Evolutionary conservation across 2,797 vertebrate genomes (phyloP), one percentile per base, ranked within the genome.

Genomic region (Naso thynnoides): DNA sequence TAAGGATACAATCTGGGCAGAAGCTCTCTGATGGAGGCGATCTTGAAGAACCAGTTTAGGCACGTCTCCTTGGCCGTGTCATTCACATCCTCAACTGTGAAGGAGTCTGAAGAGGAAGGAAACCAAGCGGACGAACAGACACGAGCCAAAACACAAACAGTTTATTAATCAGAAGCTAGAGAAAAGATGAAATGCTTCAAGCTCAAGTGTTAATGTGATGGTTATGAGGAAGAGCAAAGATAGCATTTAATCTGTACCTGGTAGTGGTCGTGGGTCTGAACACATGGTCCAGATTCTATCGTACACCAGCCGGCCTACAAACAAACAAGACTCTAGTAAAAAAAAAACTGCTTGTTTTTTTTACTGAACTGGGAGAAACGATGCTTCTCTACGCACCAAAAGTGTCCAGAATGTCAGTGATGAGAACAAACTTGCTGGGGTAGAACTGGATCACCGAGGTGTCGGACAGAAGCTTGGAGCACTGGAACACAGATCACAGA

Each of bases 41-140:
- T 97, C 93, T 99, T 99, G 91, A 98, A 99, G 94, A 99, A 99
- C 98, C 98, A 99, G 94, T 99, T 99, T 48, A 99, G 94, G 69
- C 98, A 99, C 1, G 98, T 99, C 92, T 99, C 98, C 86, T 98
- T 99, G 23, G 98, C 98, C 0, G 96, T 98, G 89, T 99, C 98
- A 0, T 96, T 98, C 60, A 98, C 96, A 4, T 95, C 94, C 6
- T 98, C 97, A 3, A 95, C 95, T 27, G 95, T 95, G 88, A 99
- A 97, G 11, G 94, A 94, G 78, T 97, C 98, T 99, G 91, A 52
- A 59, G 52, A 1, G 2, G 19, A 3, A 54, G 18, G 33, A 39
- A 27, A 61, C 1, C 13, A 4, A 24, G 6, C 1, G 2, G 16
- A 56, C 8, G 11, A 15, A 60, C 31, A 39, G 23, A 24, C 6